Base-by-base conservation (phyloP, 1,140 invertebrate genomes). In the Thaumetopoea pityocampa region DNA sequence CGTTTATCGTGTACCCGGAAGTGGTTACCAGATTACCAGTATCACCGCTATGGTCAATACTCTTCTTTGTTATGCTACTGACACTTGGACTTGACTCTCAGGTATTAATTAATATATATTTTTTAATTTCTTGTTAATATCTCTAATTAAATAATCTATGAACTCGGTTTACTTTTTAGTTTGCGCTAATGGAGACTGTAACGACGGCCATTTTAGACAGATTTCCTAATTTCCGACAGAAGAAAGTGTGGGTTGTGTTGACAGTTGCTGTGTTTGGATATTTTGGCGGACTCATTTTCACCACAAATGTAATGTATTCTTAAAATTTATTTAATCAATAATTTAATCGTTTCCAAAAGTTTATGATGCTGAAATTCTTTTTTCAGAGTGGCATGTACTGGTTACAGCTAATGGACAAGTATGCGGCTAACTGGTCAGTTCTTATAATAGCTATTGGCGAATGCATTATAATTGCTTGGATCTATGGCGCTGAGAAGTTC, bases 1-100 rank as follows among this genome's bases (percentile, higher is more conserved):
- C 93, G 1, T 96, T 95, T 62, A 93, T 95, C 41, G 93, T 94
- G 4, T 96, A 96, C 70, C 94, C 94, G 0, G 94, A 95, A 76
- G 94, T 94, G 16, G 92, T 96, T 2, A 89, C 93, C 0, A 87
- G 93, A 40, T 80, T 96, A 48, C 94, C 94, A 0, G 83, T 93
- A 2, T 91, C 94, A 1, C 93, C 93, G 0, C 76, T 96, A 2
- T 96, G 94, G 94, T 93, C 94, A 1, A 80, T 94, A 28, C 80
- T 96, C 0, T 96, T 96, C 85, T 96, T 96, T 71, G 87, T 96
- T 24, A 94, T 94, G 92, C 79, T 94, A 4, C 74, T 94, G 11
- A 93, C 92, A 0, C 81, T 94, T 15, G 92, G 92, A 4, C 84
- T 94, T 38, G 92, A 93, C 50, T 93, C 92, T 12, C 92, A 94